phyloP scores from a whole-genome alignment of 2,113 vertebrate genomes.

The Boleophthalmus pectinirostris region DNA sequence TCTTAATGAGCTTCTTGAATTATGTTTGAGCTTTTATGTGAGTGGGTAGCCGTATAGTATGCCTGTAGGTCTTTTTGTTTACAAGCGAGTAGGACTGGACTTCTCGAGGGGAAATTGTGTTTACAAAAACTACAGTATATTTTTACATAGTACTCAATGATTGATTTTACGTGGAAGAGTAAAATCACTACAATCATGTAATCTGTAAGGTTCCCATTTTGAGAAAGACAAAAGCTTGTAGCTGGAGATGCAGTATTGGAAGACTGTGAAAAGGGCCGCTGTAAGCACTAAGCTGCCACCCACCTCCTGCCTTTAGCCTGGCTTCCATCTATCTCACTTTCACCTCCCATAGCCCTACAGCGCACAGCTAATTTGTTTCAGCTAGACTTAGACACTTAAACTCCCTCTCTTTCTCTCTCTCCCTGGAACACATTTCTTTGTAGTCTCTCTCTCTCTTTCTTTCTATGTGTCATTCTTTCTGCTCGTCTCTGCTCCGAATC shows the following conservation, averaged over 20 bases:
- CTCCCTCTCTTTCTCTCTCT: conserved; percentile 23
- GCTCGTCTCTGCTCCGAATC: conserved; percentile 47
- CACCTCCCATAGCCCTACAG: conserved; percentile 55
- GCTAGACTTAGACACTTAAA: conserved; percentile 46
- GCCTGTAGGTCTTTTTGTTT: conserved; percentile 58
- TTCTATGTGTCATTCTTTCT: conserved; percentile 47
- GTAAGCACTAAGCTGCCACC: conserved; percentile 63
- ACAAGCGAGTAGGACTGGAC: conserved; percentile 40
- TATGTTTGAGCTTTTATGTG: conserved; percentile 37
- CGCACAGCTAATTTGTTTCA: conserved; percentile 63
- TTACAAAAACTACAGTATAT: conserved; percentile 35
- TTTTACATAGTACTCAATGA: conserved; percentile 28
- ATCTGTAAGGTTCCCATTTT: conserved; percentile 37
- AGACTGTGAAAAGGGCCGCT: conserved; percentile 51
- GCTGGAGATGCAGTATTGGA: conserved; percentile 47
- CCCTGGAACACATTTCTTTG: conserved; percentile 1
- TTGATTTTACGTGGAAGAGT: conserved; percentile 31
- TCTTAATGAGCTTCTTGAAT: conserved; percentile 71
- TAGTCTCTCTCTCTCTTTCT: conserved; percentile 13
- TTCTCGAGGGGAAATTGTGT: conserved; percentile 46
- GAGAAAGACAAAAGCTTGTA: conserved; percentile 51
- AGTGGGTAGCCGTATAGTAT: conserved; percentile 32
- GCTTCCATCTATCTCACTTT: conserved; percentile 56
- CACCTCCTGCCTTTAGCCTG: conserved; percentile 54
- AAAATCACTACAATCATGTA: conserved; percentile 43